These are phyloP conservation scores for Girardinichthys multiradiatus DNA, from an alignment of 2,113 vertebrate genomes.

Conservation along the genomic window DNA sequence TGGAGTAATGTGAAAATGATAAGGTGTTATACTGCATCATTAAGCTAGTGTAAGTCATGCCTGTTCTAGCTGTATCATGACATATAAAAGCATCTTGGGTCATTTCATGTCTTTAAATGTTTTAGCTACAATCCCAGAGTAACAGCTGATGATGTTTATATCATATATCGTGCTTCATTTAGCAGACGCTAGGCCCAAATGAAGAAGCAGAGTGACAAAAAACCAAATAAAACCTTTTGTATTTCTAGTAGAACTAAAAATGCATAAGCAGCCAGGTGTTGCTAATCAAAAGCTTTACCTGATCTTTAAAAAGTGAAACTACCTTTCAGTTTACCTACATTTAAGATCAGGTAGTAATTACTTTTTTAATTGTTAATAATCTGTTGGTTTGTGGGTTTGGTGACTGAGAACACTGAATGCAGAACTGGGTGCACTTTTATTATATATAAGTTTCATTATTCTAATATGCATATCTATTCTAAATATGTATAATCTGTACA, in stretches of 20 bases:
- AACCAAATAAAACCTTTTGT: too few species aligned
- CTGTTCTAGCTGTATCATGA: background rate
- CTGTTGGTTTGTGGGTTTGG: background rate
- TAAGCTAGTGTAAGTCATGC: background rate
- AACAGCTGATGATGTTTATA: too few species aligned
- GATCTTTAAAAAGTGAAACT: too few species aligned
- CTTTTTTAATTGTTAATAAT: background rate
- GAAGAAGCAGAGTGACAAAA: too few species aligned
- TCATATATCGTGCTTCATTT: too few species aligned
- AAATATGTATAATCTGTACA: background rate
- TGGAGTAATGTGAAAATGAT: background rate
- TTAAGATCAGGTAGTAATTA: background rate
- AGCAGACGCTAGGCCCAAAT: too few species aligned
- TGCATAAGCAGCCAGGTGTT: too few species aligned
- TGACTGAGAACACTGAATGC: slow-evolving; percentile 16
- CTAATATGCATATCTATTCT: background rate
- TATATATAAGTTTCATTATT: slow-evolving; percentile 21
- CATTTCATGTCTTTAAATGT: too few species aligned
- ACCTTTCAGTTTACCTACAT: background rate
- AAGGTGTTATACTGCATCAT: background rate
- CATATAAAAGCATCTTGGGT: too few species aligned
- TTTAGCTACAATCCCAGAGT: too few species aligned
- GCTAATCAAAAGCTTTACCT: too few species aligned
- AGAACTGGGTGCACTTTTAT: slow-evolving; percentile 9
- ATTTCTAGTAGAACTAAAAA: too few species aligned